Evolutionary conservation across 2,888 invertebrate species (phyloP).

Genomic region (Steromphala cineraria): DNA sequence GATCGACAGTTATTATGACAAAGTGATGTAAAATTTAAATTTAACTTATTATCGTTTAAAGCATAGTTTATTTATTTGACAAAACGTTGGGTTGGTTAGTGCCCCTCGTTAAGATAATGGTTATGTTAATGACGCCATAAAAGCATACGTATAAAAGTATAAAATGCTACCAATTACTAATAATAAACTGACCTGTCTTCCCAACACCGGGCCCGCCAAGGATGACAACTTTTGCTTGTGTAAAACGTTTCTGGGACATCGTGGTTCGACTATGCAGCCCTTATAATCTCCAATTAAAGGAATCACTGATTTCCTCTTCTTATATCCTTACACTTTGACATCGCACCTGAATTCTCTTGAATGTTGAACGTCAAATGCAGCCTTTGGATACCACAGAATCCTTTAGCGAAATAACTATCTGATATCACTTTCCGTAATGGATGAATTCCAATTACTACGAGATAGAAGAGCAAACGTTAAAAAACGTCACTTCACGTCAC

Average conservation of each 20-base stretch:
- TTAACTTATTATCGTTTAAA: too few relatives aligned
- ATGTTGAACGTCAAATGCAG: not conserved
- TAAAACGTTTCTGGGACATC: conserved; percentile 76
- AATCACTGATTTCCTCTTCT: not conserved
- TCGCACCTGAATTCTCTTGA: not conserved
- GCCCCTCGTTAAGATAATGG: not conserved
- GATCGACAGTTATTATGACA: too few relatives aligned
- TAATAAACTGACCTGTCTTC: conserved; percentile 85
- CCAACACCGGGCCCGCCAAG: conserved; percentile 92
- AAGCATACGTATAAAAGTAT: too few relatives aligned
- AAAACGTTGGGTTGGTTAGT: not conserved
- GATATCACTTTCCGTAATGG: too few relatives aligned
- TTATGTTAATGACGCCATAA: too few relatives aligned
- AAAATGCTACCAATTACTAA: not conserved
- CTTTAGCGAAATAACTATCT: too few relatives aligned
- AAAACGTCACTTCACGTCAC: too few relatives aligned
- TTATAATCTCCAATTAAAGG: not conserved
- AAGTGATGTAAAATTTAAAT: too few relatives aligned
- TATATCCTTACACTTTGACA: not conserved
- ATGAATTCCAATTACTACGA: too few relatives aligned
- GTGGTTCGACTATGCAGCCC: not conserved
- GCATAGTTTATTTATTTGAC: too few relatives aligned
- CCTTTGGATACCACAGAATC: too few relatives aligned
- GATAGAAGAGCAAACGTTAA: too few relatives aligned
- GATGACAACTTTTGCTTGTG: conserved; percentile 93